phyloP scores from a whole-genome alignment of 2,888 invertebrate genomes.

The Schizaphis graminum region DNA sequence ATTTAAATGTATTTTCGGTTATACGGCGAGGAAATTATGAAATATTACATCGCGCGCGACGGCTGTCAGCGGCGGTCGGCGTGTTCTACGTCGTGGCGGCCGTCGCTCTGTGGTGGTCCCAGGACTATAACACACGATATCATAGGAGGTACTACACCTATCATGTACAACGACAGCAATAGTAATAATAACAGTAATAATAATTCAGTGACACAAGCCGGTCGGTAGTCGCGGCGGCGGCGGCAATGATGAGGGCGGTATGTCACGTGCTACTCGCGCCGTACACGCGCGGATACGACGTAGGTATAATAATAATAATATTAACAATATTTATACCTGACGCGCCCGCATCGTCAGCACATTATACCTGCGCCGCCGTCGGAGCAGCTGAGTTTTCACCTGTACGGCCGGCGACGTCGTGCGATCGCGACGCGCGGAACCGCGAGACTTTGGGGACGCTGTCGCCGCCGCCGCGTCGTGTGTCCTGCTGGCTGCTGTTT shows the following conservation, averaged over 20 bases:
- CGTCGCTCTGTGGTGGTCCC: slow-evolving; percentile 1
- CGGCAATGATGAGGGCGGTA: slow-evolving; percentile 52
- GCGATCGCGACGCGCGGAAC: background rate
- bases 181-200: background rate
- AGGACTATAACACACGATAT: background rate
- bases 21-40: background rate
- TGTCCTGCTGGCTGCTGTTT: background rate
- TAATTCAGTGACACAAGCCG: slow-evolving; percentile 36
- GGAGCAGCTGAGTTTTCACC: slow-evolving; percentile 64
- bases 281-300: background rate
- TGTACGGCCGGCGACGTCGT: slow-evolving; percentile 11
- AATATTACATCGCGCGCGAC: background rate
- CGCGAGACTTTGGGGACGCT: slow-evolving; percentile 23
- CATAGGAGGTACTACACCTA: background rate
- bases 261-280: slow-evolving; percentile 49
- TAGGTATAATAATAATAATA: background rate
- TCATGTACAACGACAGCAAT: background rate
- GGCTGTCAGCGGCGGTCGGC: background rate
- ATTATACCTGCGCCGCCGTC: background rate
- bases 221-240: background rate
- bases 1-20: background rate
- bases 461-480: background rate
- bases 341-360: slow-evolving; percentile 46
- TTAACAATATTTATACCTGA: slow-evolving; percentile 39
- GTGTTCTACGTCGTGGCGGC: background rate